A percentile compares a stretch with the other conserved stretches of the same genome.
These are phyloP conservation scores for Polyploca ridens DNA, from an alignment of 2,888 invertebrate genomes.

Conservation along the genomic window DNA sequence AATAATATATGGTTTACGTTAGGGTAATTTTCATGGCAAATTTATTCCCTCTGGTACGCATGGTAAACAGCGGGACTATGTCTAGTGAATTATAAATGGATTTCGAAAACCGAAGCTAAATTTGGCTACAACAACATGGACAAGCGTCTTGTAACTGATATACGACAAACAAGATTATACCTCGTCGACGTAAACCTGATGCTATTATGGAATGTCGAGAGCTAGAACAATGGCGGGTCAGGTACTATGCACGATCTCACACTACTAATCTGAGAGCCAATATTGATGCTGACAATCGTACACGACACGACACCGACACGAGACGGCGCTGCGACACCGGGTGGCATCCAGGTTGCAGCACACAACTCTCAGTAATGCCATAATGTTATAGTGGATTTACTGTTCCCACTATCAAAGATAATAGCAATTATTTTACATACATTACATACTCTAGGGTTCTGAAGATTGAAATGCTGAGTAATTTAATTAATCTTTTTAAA, in stretches of 20 bases:
- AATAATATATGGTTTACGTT: too few species aligned
- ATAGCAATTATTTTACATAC: too few species aligned
- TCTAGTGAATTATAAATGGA: background rate
- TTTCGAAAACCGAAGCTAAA: background rate
- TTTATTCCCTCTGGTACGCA: background rate
- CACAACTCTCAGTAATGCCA: too few species aligned
- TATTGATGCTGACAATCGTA: background rate
- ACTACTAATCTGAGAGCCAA: background rate
- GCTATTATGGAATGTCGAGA: background rate
- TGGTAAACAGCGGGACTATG: background rate
- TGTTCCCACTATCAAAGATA: too few species aligned
- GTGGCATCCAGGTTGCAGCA: background rate
- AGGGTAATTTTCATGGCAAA: background rate
- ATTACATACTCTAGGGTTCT: too few species aligned
- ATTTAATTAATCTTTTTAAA: too few species aligned
- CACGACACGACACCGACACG: background rate
- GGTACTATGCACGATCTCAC: background rate
- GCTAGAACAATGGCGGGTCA: background rate
- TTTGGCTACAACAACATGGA: background rate
- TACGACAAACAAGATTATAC: background rate
- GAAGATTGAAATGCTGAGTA: too few species aligned
- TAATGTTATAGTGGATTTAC: too few species aligned
- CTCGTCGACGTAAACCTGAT: background rate
- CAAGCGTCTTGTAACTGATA: slow-evolving; percentile 1
- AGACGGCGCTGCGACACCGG: background rate